Evolutionary conservation across 2,113 vertebrate species (phyloP).

Genomic region (Petrocephalus zakoni): DNA sequence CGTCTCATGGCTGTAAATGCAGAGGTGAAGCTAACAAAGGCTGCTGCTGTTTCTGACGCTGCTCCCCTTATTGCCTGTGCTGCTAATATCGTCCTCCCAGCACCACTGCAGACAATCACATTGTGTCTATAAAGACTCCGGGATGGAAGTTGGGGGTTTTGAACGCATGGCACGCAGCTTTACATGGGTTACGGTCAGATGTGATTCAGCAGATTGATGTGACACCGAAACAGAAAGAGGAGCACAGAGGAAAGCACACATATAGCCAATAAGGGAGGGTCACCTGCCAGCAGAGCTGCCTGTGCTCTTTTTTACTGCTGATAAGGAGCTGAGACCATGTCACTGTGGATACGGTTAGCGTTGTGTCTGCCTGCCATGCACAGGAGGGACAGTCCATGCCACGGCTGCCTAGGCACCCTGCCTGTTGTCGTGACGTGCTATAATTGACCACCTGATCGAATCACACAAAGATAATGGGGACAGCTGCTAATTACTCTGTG

Average conservation of each 20-base stretch:
- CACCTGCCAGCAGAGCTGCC: conserved; percentile 11
- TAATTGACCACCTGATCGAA: conserved; percentile 5
- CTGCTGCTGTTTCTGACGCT: background rate
- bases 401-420: background rate
- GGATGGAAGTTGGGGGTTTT: background rate
- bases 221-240: background rate
- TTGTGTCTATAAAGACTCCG: background rate
- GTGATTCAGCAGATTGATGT: conserved; percentile 2
- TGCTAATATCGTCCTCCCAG: too few relatives aligned
- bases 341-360: background rate
- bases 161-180: background rate
- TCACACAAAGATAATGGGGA: conserved; percentile 1
- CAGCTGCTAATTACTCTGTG: conserved; percentile 15
- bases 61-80: background rate
- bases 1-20: background rate
- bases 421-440: conserved; percentile 22
- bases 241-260: background rate
- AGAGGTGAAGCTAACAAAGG: background rate
- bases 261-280: conserved; percentile 17
- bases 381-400: background rate
- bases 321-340: conserved; percentile 14
- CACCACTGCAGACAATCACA: background rate
- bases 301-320: background rate
- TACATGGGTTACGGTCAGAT: background rate
- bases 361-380: background rate